Percentiles rank a stretch among this genome's conserved stretches.
These are phyloP conservation scores for Aphyosemion australe DNA, from an alignment of 2,113 vertebrate genomes.

Conservation along the genomic window DNA sequence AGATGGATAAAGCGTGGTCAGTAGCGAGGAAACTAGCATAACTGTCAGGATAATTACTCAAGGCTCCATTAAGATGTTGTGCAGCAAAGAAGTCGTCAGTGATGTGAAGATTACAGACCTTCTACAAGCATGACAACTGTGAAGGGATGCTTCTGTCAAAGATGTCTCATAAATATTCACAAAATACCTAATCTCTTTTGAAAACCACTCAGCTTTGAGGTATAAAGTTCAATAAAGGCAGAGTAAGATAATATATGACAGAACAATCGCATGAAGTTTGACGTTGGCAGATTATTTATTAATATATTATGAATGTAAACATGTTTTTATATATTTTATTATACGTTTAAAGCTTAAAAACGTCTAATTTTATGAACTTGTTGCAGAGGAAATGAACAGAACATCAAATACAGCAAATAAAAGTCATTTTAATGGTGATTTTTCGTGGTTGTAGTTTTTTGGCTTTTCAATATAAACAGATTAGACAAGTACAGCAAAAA, in stretches of 20 bases:
- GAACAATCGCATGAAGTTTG: background rate
- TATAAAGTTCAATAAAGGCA: constrained; percentile 9
- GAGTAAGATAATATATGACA: background rate
- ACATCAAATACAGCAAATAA: background rate
- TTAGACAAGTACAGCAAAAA: too few species aligned
- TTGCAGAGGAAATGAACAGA: background rate
- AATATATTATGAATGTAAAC: background rate
- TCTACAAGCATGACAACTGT: constrained; percentile 47
- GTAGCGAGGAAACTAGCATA: constrained; percentile 15
- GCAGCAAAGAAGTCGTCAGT: constrained; percentile 34
- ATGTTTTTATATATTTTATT: background rate
- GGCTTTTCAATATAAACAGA: too few species aligned
- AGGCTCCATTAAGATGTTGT: constrained; percentile 26
- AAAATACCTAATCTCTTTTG: constrained; percentile 36
- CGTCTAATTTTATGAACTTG: too few species aligned
- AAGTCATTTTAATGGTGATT: too few species aligned
- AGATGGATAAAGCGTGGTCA: constrained; percentile 20
- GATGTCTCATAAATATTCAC: constrained; percentile 48
- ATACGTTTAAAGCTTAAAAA: background rate
- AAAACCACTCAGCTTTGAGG: constrained; percentile 21
- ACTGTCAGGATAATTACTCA: constrained; percentile 54
- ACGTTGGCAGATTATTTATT: background rate
- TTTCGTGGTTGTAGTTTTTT: too few species aligned
- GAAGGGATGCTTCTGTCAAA: constrained; percentile 55
- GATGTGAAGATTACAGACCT: constrained; percentile 61